A percentile compares a stretch with the other conserved stretches of the same genome.
Evolutionary conservation across 2,113 vertebrate species (phyloP).

Genomic region (Campylomormyrus numenius): DNA sequence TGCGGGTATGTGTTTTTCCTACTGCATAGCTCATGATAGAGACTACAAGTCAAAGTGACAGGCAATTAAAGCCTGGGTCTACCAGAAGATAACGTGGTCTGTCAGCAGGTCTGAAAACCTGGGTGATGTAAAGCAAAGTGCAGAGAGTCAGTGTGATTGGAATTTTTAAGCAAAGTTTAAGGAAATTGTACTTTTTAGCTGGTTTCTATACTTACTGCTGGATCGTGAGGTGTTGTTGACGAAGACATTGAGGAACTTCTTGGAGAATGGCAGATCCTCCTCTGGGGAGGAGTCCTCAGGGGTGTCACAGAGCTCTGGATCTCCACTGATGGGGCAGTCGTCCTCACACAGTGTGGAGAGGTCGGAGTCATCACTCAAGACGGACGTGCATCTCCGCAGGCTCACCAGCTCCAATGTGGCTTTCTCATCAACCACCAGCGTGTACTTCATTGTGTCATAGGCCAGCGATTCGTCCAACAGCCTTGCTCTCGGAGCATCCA

Average conservation of each 20-base stretch:
- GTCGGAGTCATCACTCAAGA: slow-evolving; percentile 69
- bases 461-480: slow-evolving; percentile 67
- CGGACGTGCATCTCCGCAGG: slow-evolving; percentile 76
- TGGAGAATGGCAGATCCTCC: slow-evolving; percentile 77
- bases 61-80: neutral
- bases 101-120: neutral
- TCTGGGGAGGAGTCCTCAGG: slow-evolving; percentile 69
- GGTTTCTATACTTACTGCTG: slow-evolving; percentile 60
- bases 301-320: slow-evolving; percentile 36
- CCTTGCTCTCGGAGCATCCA: slow-evolving; percentile 38
- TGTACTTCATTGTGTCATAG: slow-evolving; percentile 88
- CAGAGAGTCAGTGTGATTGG: neutral
- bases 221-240: slow-evolving; percentile 75
- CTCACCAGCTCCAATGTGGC: slow-evolving; percentile 84
- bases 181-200: neutral
- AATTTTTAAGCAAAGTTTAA: neutral
- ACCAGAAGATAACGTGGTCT: neutral
- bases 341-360: slow-evolving; percentile 74
- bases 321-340: slow-evolving; percentile 60
- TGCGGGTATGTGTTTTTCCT: neutral
- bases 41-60: slow-evolving; percentile 9
- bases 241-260: slow-evolving; percentile 94
- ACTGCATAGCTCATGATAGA: neutral
- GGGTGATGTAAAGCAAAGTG: neutral
- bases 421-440: slow-evolving; percentile 86